Base-by-base conservation (phyloP, 2,888 invertebrate species). In the Agelastica alni region DNA sequence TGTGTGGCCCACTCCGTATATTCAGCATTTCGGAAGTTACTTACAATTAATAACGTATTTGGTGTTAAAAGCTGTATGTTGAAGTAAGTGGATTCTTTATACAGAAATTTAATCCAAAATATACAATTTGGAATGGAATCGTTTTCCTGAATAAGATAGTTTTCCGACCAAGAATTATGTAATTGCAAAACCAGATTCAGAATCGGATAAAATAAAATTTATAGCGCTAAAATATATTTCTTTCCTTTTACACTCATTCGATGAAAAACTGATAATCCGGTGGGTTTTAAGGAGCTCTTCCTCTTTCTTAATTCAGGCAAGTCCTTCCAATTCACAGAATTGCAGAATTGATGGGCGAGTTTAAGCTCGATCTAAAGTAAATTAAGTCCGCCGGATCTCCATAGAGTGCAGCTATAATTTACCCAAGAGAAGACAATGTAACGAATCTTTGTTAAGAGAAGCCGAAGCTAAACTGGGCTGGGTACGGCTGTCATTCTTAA, bases 301-400 rank as follows among this genome's bases (percentile, higher is more conserved):
- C 30, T 49, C 26, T 41, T 14, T 41, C 32, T 49, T 41, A 49
- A 59, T 60, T 58, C 49, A 49, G 43, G 13, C 32, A 42, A 52
- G 53, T 60, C 59, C 60, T 60, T 63, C 62, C 66, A 65, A 65
- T 66, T 67, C 64, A 60, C 62, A 53, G 66, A 62, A 64, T 63
- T 62, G 63, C 64, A 59, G 61, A 67, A 68, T 70, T 70, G 70
- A 70, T 70, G 67, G 66, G 58, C 66, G 59, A 63, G 60, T 70
- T 68, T 68, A 69, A 70, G 65, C 61, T 62, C 66, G 69, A 70
- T 70, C 67, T 55, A 64, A 66, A 70, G 65, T 66, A 68, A 70
- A 70, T 70, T 70, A 69, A 70, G 69, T 63, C 59, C 59, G 61
- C 57, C 61, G 65, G 66, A 69, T 70, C 64, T 69, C 67, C 66